Evolutionary conservation across 2,888 invertebrate genomes (phyloP).

Genomic region (Eupithecia vulgata): DNA sequence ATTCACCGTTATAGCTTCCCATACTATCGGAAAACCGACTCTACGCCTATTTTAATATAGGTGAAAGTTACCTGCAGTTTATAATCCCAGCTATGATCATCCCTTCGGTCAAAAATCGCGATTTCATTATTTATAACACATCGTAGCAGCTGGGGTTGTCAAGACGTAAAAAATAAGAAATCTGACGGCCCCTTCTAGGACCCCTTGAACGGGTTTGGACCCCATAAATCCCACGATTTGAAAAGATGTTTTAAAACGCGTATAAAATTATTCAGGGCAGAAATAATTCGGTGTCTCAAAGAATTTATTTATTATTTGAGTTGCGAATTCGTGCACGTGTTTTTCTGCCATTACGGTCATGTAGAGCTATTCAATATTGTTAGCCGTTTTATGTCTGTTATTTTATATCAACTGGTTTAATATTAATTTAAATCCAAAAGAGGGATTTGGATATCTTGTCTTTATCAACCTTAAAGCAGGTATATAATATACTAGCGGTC

Average conservation of each 20-base stretch:
- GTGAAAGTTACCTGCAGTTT: neutral
- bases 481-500: too few relatives aligned
- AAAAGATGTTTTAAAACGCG: constrained; percentile 83
- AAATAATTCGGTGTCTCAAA: constrained; percentile 74
- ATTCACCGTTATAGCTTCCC: constrained; percentile 45
- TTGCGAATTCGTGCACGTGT: constrained; percentile 72
- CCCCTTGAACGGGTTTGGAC: constrained; percentile 81
- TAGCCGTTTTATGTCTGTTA: constrained; percentile 31
- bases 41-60: constrained; percentile 36
- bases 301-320: constrained; percentile 70
- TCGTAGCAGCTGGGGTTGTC: constrained; percentile 81
- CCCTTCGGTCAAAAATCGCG: constrained; percentile 82
- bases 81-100: constrained; percentile 61
- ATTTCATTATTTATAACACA: constrained; percentile 79
- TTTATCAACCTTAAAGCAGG: neutral
- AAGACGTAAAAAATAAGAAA: constrained; percentile 81
- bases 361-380: constrained; percentile 39
- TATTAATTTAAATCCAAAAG: neutral
- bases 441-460: neutral
- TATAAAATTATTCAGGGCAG: constrained; percentile 83
- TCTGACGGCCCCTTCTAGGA: constrained; percentile 63
- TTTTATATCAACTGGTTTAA: neutral
- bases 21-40: constrained; percentile 45
- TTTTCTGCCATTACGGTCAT: constrained; percentile 47
- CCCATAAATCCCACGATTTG: constrained; percentile 81